A percentile compares a stretch with the other conserved stretches of the same genome.
Evolutionary conservation across 1,140 invertebrate genomes (phyloP).

Genomic region (Dysdera silvatica): DNA sequence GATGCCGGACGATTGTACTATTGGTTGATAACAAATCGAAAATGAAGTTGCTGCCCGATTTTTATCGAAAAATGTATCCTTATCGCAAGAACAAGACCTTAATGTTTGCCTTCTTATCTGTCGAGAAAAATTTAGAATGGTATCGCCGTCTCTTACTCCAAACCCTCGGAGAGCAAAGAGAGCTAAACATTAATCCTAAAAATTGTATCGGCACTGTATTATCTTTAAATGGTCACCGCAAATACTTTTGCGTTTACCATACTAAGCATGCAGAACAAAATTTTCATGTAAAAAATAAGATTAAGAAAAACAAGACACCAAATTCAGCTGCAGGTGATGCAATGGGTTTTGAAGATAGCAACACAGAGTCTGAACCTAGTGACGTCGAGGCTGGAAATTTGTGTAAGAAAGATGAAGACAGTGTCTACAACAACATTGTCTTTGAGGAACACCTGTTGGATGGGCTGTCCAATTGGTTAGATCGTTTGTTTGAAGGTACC

Average conservation of each 20-base stretch:
- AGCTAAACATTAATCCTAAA: constrained; percentile 85
- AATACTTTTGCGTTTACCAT: constrained; percentile 98
- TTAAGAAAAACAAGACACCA: not conserved
- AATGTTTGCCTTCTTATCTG: constrained; percentile 82
- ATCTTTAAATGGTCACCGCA: constrained; percentile 86
- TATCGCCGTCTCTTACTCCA: constrained; percentile 80
- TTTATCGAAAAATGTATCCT: constrained; percentile 88
- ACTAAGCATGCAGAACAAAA: constrained; percentile 61
- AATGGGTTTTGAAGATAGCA: constrained; percentile 37
- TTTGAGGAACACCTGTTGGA: constrained; percentile 70
- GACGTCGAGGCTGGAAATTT: constrained; percentile 53
- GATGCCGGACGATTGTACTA: constrained; percentile 84
- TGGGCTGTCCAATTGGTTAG: constrained; percentile 90
- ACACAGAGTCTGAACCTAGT: constrained; percentile 52
- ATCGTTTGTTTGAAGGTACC: constrained; percentile 88
- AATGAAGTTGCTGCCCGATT: constrained; percentile 73
- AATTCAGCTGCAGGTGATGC: constrained; percentile 34
- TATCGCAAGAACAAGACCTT: constrained; percentile 82
- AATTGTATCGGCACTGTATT: constrained; percentile 97
- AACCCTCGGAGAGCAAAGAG: constrained; percentile 65
- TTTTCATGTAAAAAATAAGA: not conserved
- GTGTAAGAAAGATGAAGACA: constrained; percentile 1
- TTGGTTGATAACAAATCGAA: constrained; percentile 82
- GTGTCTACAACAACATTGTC: constrained; percentile 31
- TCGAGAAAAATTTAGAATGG: constrained; percentile 85